Conservation (phyloP, 1,140 invertebrate species). For the Neodiprion virginianus region DNA sequence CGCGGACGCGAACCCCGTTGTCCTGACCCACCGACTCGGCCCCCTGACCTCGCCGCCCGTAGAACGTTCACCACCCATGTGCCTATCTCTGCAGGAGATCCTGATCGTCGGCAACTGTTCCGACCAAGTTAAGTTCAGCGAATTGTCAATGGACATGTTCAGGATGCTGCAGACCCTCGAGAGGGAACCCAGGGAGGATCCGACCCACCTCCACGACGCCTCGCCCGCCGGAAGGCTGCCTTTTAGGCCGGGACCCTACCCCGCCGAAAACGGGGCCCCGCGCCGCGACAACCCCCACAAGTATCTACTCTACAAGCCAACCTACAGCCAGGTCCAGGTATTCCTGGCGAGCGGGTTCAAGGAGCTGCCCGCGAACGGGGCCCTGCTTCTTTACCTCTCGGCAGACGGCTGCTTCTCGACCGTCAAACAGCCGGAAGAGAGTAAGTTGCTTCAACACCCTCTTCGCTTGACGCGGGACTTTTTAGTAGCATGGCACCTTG, state of each 20-base stretch:
- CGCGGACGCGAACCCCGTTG: conserved; percentile 83
- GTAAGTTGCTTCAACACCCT: conserved; percentile 67
- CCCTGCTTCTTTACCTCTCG: conserved; percentile 91
- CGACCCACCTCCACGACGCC: conserved; percentile 83
- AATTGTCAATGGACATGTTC: conserved; percentile 98
- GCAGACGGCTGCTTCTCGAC: conserved; percentile 92
- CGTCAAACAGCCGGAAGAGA: conserved; percentile 87
- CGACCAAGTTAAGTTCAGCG: conserved; percentile 98
- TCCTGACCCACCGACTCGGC: conserved; percentile 85
- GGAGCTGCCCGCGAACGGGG: conserved; percentile 90
- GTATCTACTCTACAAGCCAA: conserved; percentile 95
- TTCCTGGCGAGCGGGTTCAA: conserved; percentile 94
- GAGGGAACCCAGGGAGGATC: conserved; percentile 86
- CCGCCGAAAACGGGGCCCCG: conserved; percentile 74
- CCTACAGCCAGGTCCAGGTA: conserved; percentile 91
- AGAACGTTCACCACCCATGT: conserved; percentile 86
- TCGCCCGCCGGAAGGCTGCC: conserved; percentile 83
- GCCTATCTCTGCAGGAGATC: conserved; percentile 90
- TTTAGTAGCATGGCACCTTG: too few relatives aligned
- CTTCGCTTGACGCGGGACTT: neutral
- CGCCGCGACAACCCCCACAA: conserved; percentile 95
- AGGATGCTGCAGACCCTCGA: conserved; percentile 95
- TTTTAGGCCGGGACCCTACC: conserved; percentile 69
- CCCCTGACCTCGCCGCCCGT: conserved; percentile 86
- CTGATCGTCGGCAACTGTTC: conserved; percentile 92